Percentiles rank a stretch among this genome's conserved stretches.
Evolutionary conservation across 2,888 invertebrate species (phyloP).

Genomic region (Axea sp.): DNA sequence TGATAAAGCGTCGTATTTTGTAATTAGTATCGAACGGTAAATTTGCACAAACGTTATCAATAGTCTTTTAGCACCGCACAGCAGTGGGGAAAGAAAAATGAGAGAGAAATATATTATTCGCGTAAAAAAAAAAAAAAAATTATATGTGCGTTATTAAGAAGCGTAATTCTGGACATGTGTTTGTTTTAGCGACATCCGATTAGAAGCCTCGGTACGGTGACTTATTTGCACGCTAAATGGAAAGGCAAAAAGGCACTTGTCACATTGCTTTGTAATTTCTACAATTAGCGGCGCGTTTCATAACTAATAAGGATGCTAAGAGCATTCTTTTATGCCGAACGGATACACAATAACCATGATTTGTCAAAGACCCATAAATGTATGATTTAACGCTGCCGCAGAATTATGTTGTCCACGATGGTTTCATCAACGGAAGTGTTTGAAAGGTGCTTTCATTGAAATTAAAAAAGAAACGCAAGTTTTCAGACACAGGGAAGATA

Average conservation of each 20-base stretch:
- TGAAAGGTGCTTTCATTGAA: no score
- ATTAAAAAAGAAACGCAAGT: no score
- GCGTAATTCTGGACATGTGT: no score
- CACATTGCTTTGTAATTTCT: constrained; percentile 37
- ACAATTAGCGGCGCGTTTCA: constrained; percentile 48
- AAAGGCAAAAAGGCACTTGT: constrained; percentile 28
- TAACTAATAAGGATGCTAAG: constrained; percentile 40
- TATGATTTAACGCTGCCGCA: constrained; percentile 11
- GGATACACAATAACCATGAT: constrained; percentile 24
- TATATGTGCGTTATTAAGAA: no score
- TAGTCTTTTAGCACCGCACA: no score
- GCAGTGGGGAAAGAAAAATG: no score
- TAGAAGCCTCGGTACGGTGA: constrained; percentile 3
- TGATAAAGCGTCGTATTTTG: constrained; percentile 13
- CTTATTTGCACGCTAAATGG: constrained; percentile 35
- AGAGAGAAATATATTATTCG: no score
- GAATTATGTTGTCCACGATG: background rate
- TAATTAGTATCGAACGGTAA: constrained; percentile 21
- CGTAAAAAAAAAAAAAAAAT: no score
- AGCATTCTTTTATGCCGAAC: constrained; percentile 17
- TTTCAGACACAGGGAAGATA: no score
- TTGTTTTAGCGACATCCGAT: constrained; percentile 4
- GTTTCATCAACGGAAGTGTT: background rate
- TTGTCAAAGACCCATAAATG: constrained; percentile 17
- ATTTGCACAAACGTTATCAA: background rate